Evolutionary conservation across 1,140 invertebrate genomes (phyloP).

Genomic region (Camponotus floridanus): DNA sequence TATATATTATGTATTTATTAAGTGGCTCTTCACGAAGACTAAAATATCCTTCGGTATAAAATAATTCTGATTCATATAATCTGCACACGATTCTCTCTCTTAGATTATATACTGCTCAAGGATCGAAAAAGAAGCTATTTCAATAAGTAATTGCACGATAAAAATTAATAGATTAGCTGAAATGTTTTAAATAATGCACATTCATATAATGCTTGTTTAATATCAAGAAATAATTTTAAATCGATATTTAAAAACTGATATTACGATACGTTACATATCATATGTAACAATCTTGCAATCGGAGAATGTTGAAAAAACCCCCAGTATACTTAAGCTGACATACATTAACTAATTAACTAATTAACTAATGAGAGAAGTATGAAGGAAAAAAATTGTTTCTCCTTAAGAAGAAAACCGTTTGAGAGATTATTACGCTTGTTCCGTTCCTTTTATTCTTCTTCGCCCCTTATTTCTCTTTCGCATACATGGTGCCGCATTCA

Average conservation of each 20-base stretch:
- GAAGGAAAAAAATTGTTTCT: neutral
- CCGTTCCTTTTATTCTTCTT: neutral
- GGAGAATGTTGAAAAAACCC: neutral
- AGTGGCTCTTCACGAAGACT: neutral
- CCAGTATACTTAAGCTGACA: neutral
- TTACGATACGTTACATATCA: neutral
- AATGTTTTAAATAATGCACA: too few species aligned
- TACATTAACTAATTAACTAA: neutral
- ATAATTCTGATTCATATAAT: constrained; percentile 22
- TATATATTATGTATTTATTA: neutral
- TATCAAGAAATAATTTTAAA: neutral
- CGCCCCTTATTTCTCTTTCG: constrained; percentile 2
- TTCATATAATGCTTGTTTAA: neutral
- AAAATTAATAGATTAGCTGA: too few species aligned
- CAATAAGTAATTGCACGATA: too few species aligned
- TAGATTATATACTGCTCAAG: neutral
- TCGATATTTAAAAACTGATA: too few species aligned
- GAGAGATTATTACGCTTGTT: neutral
- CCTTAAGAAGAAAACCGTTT: neutral
- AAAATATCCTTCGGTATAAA: neutral
- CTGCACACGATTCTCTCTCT: neutral
- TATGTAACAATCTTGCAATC: neutral
- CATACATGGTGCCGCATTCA: neutral
- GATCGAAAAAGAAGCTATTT: neutral
- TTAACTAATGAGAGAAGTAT: neutral